Evolutionary conservation across 2,113 vertebrate genomes (phyloP), one percentile per base, ranked within the genome.

Genomic region (Copsychus sechellarum): DNA sequence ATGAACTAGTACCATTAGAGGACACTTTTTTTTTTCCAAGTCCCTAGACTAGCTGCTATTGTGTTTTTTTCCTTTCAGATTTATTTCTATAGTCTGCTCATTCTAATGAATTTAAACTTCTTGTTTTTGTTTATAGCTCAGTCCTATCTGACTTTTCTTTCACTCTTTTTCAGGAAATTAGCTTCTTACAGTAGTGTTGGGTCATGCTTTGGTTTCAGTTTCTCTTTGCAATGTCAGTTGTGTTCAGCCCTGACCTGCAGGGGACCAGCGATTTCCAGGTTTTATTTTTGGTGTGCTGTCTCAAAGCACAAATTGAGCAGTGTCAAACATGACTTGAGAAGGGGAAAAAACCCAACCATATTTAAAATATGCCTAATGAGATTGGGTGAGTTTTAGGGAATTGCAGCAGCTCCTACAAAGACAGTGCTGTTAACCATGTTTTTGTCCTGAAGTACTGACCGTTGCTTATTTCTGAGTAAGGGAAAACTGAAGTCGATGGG

Each of bases 201-300:
- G 14, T 54, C 4, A 1, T 1, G 3, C 38, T 65, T 89, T 28
- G 21, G 29, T 73, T 93, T 73, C 5, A 1, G 14, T 92, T 81
- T 86, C 51, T 53, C 5, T 70, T 94, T 3, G 3, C 43, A 29
- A 2, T 38, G 20, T 61, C 33, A 22, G 33, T 61, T 81, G 6
- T 6, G 5, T 50, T 78, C 47, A 48, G n/a, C 36, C 29, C 23
- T 26, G 43, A 62, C 19, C 21, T 71, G 14, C 43, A 89, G 29
- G 24, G 34, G 8, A n/a, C 24, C 19, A 51, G 4, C 0, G 0
- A 34, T 74, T 81, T 45, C 38, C 51, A 67, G 26, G 7, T 42
- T 84, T 54, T n/a, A 1, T 50, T 78, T 48, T 43, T 43, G 13
- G 50, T 88, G 16, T 26, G 60, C 81, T 91, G 33, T 70, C 42